Conservation (phyloP, 2,113 vertebrate species). For the Bubo scandiacus region DNA sequence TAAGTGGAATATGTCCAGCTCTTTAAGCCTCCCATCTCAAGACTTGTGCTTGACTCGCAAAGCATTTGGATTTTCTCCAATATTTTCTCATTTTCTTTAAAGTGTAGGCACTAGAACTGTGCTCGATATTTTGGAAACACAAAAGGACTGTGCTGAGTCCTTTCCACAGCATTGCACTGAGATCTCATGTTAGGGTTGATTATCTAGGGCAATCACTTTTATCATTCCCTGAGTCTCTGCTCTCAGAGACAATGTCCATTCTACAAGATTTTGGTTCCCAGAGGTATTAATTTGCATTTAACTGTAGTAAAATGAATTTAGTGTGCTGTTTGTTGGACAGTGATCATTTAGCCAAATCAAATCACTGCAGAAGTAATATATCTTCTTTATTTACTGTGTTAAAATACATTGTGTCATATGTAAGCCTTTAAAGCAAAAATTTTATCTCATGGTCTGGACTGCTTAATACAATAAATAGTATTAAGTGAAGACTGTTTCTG, state of each 20-base stretch:
- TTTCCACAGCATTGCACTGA: background rate
- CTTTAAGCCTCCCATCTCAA: background rate
- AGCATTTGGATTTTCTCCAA: conserved; percentile 17
- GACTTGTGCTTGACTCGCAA: background rate
- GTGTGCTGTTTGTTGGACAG: background rate
- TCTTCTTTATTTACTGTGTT: conserved; percentile 12
- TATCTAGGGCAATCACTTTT: background rate
- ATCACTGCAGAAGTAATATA: conserved; percentile 15
- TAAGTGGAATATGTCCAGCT: background rate
- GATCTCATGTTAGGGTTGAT: background rate
- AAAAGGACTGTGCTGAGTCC: background rate
- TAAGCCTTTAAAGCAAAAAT: background rate
- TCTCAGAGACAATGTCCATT: background rate
- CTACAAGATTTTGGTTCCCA: background rate
- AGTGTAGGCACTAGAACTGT: background rate
- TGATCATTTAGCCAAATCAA: conserved; percentile 29
- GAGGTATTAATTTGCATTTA: conserved; percentile 5
- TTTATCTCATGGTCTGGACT: background rate
- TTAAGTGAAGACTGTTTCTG: background rate
- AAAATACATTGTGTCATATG: background rate
- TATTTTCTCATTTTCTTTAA: background rate
- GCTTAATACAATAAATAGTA: background rate
- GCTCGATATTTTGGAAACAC: background rate
- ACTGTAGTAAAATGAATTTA: conserved; percentile 11
- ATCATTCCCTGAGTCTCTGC: background rate